Conservation (phyloP, 2,888 invertebrate genomes). For the Steinernema hermaphroditum region DNA sequence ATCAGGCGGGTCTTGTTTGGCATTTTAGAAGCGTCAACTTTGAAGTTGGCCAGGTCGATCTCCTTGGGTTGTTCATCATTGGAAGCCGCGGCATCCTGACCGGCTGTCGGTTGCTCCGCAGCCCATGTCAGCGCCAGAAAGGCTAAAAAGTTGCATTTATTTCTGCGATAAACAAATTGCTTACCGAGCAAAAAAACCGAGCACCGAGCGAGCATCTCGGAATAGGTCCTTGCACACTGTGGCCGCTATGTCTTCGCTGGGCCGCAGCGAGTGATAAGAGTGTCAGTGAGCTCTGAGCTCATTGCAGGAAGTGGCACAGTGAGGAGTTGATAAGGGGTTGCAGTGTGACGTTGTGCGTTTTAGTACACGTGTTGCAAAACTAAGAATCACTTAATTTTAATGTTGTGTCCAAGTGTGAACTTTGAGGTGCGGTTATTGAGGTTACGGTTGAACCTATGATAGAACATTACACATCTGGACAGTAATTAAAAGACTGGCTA, state of each 20-base stretch:
- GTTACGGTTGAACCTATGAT: too few species aligned
- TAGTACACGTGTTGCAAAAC: conserved; percentile 24
- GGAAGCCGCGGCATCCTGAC: neutral
- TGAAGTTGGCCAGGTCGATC: neutral
- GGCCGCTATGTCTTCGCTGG: neutral
- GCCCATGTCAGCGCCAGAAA: neutral
- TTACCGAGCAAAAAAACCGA: neutral
- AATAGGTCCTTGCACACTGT: conserved; percentile 12
- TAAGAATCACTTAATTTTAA: neutral
- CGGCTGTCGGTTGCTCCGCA: neutral
- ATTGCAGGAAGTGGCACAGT: neutral
- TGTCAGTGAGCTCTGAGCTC: neutral
- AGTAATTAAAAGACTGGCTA: too few species aligned
- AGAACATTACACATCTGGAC: too few species aligned
- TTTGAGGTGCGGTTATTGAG: too few species aligned
- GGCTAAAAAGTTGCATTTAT: neutral
- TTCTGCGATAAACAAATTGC: neutral
- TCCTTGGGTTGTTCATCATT: neutral
- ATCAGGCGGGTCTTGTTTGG: neutral
- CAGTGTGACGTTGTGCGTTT: neutral
- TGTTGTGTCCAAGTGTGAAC: too few species aligned
- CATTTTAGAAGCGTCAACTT: neutral
- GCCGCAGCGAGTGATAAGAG: conserved; percentile 21
- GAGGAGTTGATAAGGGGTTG: neutral
- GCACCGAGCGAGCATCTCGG: conserved; percentile 13